phyloP scores from a whole-genome alignment of 2,888 invertebrate genomes.

The Byasa hedistus region DNA sequence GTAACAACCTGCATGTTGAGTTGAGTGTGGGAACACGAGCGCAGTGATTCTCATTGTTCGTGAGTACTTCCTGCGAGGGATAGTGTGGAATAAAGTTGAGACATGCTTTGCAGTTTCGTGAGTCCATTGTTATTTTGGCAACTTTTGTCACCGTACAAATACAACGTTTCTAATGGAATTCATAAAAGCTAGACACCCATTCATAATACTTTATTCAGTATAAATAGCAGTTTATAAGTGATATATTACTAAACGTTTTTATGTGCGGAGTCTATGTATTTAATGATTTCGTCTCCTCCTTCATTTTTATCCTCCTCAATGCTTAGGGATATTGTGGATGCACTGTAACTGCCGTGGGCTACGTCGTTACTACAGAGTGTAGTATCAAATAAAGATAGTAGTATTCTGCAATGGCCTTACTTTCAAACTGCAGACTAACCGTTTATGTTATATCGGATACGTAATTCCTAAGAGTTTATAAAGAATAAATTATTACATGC shows the following conservation, averaged over 20 bases:
- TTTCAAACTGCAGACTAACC: neutral
- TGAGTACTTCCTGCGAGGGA: constrained; percentile 23
- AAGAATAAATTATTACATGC: no score
- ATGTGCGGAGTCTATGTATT: neutral
- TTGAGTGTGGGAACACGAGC: constrained; percentile 15
- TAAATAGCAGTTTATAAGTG: neutral
- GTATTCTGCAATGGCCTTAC: neutral
- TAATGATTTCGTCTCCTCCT: neutral
- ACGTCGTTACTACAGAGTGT: neutral
- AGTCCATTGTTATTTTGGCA: constrained; percentile 27
- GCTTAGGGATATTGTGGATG: neutral
- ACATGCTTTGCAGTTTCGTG: constrained; percentile 21
- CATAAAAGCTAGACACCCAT: neutral
- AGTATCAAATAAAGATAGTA: neutral
- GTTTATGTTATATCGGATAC: neutral
- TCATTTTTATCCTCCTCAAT: neutral
- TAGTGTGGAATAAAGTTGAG: constrained; percentile 17
- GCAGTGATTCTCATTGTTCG: constrained; percentile 21
- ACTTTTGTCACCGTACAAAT: constrained; percentile 24
- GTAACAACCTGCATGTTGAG: constrained; percentile 7
- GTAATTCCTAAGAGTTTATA: neutral
- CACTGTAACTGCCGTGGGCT: neutral
- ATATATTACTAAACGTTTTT: neutral
- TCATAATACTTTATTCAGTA: neutral
- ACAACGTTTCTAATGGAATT: constrained; percentile 16